These are phyloP conservation scores for Macrosteles quadrilineatus DNA, from an alignment of 1,140 invertebrate species.

Conservation along the genomic window DNA sequence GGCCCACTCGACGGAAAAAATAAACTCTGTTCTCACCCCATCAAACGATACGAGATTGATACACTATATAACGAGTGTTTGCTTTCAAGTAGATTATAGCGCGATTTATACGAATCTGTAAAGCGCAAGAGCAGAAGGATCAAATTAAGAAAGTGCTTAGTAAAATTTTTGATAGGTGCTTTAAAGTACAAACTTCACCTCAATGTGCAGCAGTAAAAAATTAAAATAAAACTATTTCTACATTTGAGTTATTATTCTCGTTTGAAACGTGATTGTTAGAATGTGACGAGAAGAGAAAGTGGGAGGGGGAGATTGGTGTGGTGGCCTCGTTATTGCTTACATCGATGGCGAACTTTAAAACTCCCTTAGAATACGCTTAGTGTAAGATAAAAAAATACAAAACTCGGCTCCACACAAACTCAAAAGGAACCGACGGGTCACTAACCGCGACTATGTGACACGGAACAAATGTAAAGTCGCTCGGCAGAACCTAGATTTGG, in stretches of 20 bases:
- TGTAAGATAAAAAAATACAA: constrained; percentile 8
- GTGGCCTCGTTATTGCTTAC: neutral
- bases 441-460: constrained; percentile 6
- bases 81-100: neutral
- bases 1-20: too few relatives aligned
- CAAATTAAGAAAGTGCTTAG: neutral
- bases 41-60: neutral
- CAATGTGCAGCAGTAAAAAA: constrained; percentile 3
- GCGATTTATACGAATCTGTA: neutral
- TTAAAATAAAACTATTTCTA: constrained; percentile 11
- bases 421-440: neutral
- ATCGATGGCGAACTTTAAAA: constrained; percentile 5
- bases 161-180: neutral
- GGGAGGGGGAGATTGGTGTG: neutral
- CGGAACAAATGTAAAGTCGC: neutral
- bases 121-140: neutral
- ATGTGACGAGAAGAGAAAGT: constrained; percentile 18
- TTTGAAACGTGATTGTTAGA: constrained; percentile 5
- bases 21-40: neutral
- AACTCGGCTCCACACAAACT: neutral
- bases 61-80: neutral
- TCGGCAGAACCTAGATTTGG: neutral
- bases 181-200: constrained; percentile 24
- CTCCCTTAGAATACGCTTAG: constrained; percentile 5
- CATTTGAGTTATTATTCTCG: constrained; percentile 2